These are phyloP conservation scores for Pipa parva DNA, from an alignment of 2,113 vertebrate genomes.

Conservation along the genomic window DNA sequence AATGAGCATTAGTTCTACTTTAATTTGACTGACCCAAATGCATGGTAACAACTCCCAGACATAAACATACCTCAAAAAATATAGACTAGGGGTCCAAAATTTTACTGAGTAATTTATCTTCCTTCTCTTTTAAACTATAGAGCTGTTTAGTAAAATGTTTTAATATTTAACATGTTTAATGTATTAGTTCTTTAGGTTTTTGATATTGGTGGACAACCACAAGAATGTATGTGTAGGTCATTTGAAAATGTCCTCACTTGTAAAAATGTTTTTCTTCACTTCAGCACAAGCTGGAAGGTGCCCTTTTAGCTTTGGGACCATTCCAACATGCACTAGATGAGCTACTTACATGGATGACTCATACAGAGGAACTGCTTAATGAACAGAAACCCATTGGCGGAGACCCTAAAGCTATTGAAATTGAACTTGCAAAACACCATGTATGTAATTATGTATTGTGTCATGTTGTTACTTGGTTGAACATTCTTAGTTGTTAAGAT, in stretches of 20 bases:
- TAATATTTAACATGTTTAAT: no score
- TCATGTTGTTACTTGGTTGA: neutral
- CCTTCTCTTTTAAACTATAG: no score
- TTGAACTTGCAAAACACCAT: slow-evolving; percentile 96
- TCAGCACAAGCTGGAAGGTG: slow-evolving; percentile 94
- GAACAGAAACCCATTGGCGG: slow-evolving; percentile 88
- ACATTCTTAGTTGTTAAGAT: no score
- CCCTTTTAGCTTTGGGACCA: slow-evolving; percentile 89
- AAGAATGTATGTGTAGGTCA: neutral
- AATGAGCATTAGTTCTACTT: no score
- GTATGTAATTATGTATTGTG: slow-evolving; percentile 63
- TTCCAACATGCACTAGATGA: slow-evolving; percentile 96
- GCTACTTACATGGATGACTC: slow-evolving; percentile 86
- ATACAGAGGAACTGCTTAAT: slow-evolving; percentile 86
- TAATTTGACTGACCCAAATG: no score
- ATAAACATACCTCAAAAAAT: no score
- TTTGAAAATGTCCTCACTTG: slow-evolving; percentile 14
- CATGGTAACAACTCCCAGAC: no score
- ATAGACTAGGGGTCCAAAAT: no score
- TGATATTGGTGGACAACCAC: no score
- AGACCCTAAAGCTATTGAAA: slow-evolving; percentile 95
- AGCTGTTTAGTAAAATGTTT: no score
- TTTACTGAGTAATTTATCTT: no score
- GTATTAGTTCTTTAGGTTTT: no score
- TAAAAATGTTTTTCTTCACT: slow-evolving; percentile 53